phyloP scores from a whole-genome alignment of 1,140 invertebrate species.

The Rhyzopertha dominica region DNA sequence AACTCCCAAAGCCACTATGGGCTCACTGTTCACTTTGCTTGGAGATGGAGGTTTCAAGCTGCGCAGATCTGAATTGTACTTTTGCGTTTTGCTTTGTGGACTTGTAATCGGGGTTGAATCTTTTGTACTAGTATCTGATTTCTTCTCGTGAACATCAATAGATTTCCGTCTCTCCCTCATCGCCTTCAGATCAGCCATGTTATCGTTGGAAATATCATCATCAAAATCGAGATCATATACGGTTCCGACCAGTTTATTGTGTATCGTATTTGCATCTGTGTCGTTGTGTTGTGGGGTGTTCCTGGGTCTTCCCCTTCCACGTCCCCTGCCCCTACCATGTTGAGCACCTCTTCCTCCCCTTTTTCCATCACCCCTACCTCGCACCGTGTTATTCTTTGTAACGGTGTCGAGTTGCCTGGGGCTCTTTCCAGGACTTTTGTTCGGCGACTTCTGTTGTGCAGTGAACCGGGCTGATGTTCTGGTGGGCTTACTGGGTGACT shows the following conservation, averaged over 20 bases:
- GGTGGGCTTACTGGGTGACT: constrained; percentile 60
- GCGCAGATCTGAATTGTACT: constrained; percentile 44
- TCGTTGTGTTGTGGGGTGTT: constrained; percentile 37
- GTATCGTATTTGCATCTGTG: constrained; percentile 53
- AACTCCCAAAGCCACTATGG: no score
- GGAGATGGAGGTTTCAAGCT: constrained; percentile 42
- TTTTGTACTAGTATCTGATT: constrained; percentile 53
- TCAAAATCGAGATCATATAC: constrained; percentile 84
- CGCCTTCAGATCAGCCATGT: constrained; percentile 71
- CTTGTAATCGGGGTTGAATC: no score
- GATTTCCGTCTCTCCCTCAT: constrained; percentile 76
- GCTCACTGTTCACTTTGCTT: constrained; percentile 35
- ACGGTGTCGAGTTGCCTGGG: constrained; percentile 49
- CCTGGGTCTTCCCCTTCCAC: constrained; percentile 38
- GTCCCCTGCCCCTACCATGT: constrained; percentile 58
- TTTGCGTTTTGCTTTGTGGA: no score
- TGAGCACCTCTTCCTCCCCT: constrained; percentile 62
- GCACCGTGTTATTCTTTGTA: constrained; percentile 19
- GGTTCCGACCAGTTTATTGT: constrained; percentile 75
- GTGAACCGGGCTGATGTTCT: constrained; percentile 59
- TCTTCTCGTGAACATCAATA: constrained; percentile 63
- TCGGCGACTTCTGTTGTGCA: constrained; percentile 59
- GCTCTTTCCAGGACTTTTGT: constrained; percentile 71
- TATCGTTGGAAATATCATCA: constrained; percentile 72
- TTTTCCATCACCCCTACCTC: constrained; percentile 43